Base-by-base conservation (phyloP, 92 coral and sea anemone genomes). In the Phymanthus crucifer region DNA sequence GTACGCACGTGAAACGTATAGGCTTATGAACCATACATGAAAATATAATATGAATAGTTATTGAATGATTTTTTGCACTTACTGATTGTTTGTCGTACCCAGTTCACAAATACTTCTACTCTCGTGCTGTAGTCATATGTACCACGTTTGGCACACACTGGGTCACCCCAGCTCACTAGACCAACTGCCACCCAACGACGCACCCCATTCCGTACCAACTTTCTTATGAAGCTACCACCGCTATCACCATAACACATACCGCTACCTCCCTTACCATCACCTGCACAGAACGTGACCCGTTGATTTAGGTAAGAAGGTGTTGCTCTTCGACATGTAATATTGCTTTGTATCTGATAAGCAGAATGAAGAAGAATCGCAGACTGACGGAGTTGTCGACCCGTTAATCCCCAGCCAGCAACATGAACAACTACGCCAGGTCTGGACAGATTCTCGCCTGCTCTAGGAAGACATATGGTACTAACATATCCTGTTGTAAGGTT, bases 131-230 rank as follows among this genome's bases (percentile, higher is more conserved):
- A 92, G 17, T 87, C 90, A 34, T 90, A 90, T 74, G 89, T 89
- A 14, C 71, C 68, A 29, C 40, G 3, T 40, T 37, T 76, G 27
- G 88, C 98, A 65, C 98, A 94, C 3, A 93, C 94, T 43, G n/a
- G n/a, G 29, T 83, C 91, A 0, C 98, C 97, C 98, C 98, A 94
- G 77, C 97, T 92, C 23, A 87, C 92, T 18, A 94, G 43, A 5
- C 98, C 98, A 32, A 88, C 79, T 23, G 90, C 85, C 80, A 79
- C 80, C 97, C 97, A 94, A 26, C 93, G 75, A 47, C 79, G 35
- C 21, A 26, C 43, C 18, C 90, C 88, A 14, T 83, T 74, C 33
- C 72, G 65, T 27, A 34, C 27, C 40, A 77, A 82, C 24, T 72
- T 52, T 3, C 90, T 76, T 27, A 85, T 82, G 16, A 89, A 77